These are phyloP conservation scores for Enoplosus armatus DNA, from an alignment of 2,797 vertebrate genomes.

Conservation along the genomic window DNA sequence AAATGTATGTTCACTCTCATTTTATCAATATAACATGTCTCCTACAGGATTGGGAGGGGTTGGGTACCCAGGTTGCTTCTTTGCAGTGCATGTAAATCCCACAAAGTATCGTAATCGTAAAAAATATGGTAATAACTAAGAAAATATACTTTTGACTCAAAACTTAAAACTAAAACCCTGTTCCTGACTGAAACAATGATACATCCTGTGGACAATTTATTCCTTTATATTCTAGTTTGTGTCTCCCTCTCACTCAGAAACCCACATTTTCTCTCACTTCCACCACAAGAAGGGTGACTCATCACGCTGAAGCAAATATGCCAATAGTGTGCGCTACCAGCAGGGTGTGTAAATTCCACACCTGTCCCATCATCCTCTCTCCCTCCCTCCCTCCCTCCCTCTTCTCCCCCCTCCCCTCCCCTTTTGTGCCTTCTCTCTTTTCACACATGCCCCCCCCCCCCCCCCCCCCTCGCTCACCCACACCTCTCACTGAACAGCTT, in stretches of 20 bases:
- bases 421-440: conserved; percentile 63
- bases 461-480: conserved; percentile 48
- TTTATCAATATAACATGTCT: background rate
- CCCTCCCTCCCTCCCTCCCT: conserved; percentile 8
- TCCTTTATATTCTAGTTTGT: conserved; percentile 11
- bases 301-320: conserved; percentile 62
- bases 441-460: conserved; percentile 57
- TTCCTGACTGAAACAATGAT: background rate
- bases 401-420: conserved; percentile 29
- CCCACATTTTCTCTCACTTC: conserved; percentile 42
- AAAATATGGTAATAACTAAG: too few species aligned
- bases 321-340: conserved; percentile 59
- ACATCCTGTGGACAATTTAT: conserved; percentile 11
- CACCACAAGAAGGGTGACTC: conserved; percentile 63
- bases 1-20: background rate
- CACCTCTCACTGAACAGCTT: conserved; percentile 64
- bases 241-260: conserved; percentile 17
- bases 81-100: background rate
- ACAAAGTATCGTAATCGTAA: background rate
- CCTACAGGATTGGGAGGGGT: background rate
- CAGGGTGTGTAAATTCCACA: conserved; percentile 81
- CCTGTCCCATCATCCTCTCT: conserved; percentile 78
- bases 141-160: background rate
- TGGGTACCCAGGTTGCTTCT: background rate
- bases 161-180: background rate